phyloP scores from a whole-genome alignment of 2,888 invertebrate species.

The Miltochrista miniata region DNA sequence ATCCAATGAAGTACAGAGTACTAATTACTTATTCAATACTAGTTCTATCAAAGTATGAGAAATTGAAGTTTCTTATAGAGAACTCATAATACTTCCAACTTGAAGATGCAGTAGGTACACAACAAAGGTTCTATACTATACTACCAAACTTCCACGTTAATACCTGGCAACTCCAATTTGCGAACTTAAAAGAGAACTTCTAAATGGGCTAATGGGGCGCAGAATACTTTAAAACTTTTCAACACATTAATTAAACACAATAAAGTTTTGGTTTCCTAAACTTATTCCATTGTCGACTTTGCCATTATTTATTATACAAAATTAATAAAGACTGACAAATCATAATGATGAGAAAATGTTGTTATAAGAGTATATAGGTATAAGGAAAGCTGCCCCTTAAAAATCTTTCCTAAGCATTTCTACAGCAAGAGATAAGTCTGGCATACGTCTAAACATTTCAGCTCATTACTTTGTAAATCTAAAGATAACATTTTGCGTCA shows the following conservation, averaged over 20 bases:
- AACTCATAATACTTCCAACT: conserved; percentile 22
- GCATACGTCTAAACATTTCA: too few relatives aligned
- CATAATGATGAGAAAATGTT: too few relatives aligned
- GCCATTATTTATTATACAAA: neutral
- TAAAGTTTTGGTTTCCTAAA: conserved; percentile 27
- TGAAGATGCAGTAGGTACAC: conserved; percentile 8
- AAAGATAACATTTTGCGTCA: neutral
- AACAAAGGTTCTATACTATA: conserved; percentile 23
- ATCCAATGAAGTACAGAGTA: too few relatives aligned
- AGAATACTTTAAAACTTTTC: conserved; percentile 42
- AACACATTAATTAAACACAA: conserved; percentile 44
- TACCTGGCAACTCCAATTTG: conserved; percentile 33
- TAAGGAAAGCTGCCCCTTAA: too few relatives aligned
- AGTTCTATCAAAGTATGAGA: conserved; percentile 15
- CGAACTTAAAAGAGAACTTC: conserved; percentile 39
- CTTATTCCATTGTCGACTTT: conserved; percentile 24
- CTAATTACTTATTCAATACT: too few relatives aligned
- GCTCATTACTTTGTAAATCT: neutral
- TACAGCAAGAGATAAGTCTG: too few relatives aligned
- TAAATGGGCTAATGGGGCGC: conserved; percentile 41
- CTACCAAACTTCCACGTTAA: conserved; percentile 28
- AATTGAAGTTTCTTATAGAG: conserved; percentile 12
- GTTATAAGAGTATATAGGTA: too few relatives aligned
- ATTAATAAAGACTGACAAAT: too few relatives aligned
- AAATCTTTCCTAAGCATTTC: too few relatives aligned